Conservation (phyloP, 2,113 vertebrate genomes). For the Morone chrysops region DNA sequence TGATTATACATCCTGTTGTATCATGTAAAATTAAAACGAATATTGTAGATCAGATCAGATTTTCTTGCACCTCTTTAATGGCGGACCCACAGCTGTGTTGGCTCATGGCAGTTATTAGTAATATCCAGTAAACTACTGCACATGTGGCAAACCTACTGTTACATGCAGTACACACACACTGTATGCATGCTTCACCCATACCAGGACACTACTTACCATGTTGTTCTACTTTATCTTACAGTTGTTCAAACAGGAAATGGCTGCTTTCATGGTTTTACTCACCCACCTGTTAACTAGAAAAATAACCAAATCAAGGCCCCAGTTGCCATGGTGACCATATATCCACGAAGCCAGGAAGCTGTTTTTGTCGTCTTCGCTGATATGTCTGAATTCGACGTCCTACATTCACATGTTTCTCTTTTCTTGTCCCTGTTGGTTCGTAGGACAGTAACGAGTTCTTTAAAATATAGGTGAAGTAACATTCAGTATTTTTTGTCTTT, state of each 20-base stretch:
- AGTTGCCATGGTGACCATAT: background rate
- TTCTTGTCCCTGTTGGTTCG: background rate
- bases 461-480: no score
- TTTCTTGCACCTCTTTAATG: no score
- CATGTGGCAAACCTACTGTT: background rate
- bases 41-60: no score
- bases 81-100: no score
- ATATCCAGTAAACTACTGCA: background rate
- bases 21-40: no score
- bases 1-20: no score
- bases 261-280: slow-evolving; percentile 39
- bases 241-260: slow-evolving; percentile 53
- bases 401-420: background rate
- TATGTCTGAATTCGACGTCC: background rate
- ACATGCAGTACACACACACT: no score
- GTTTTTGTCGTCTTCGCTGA: background rate
- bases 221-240: background rate
- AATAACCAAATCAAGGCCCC: slow-evolving; percentile 20
- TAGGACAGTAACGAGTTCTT: no score
- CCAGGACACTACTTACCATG: no score
- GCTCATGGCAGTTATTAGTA: no score
- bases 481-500: background rate
- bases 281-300: slow-evolving; percentile 40
- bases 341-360: slow-evolving; percentile 27
- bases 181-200: fast-evolving